Evolutionary conservation across 2,888 invertebrate species (phyloP).

Genomic region (Nebria salina): DNA sequence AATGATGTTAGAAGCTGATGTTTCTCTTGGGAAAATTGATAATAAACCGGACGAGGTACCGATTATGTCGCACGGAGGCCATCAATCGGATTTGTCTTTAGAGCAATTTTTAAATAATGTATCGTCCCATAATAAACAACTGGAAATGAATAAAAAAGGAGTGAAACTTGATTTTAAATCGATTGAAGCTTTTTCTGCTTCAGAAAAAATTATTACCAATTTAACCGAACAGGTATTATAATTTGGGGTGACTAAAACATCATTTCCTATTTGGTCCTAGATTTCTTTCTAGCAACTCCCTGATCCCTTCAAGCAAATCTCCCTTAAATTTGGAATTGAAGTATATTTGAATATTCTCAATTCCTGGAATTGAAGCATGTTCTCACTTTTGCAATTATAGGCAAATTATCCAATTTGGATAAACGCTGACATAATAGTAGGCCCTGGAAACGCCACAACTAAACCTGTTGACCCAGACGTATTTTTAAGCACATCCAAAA

Average conservation of each 20-base stretch:
- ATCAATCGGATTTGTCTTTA: slow-evolving; percentile 78
- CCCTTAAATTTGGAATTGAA: too few relatives aligned
- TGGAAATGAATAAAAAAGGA: slow-evolving; percentile 69
- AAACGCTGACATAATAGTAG: slow-evolving; percentile 86
- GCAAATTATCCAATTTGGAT: slow-evolving; percentile 81
- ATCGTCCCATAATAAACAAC: slow-evolving; percentile 65
- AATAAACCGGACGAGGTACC: slow-evolving; percentile 67
- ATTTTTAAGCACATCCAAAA: slow-evolving; percentile 70
- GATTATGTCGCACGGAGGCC: slow-evolving; percentile 86
- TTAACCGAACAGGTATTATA: slow-evolving; percentile 29
- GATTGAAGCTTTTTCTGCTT: slow-evolving; percentile 74
- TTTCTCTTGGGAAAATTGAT: slow-evolving; percentile 72
- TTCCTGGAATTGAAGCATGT: background rate
- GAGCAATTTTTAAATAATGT: slow-evolving; percentile 70
- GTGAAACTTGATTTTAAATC: slow-evolving; percentile 90
- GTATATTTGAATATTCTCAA: too few relatives aligned
- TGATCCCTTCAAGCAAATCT: too few relatives aligned
- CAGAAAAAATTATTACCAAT: slow-evolving; percentile 63
- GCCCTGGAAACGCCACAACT: slow-evolving; percentile 72
- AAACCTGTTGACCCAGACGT: slow-evolving; percentile 71
- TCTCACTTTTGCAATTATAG: slow-evolving; percentile 60
- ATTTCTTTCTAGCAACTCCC: background rate
- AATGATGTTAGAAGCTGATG: slow-evolving; percentile 89
- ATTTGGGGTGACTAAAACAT: background rate
- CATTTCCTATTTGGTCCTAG: background rate